Evolutionary conservation across 2,888 invertebrate species (phyloP).

Genomic region (Autographa pulchrina): DNA sequence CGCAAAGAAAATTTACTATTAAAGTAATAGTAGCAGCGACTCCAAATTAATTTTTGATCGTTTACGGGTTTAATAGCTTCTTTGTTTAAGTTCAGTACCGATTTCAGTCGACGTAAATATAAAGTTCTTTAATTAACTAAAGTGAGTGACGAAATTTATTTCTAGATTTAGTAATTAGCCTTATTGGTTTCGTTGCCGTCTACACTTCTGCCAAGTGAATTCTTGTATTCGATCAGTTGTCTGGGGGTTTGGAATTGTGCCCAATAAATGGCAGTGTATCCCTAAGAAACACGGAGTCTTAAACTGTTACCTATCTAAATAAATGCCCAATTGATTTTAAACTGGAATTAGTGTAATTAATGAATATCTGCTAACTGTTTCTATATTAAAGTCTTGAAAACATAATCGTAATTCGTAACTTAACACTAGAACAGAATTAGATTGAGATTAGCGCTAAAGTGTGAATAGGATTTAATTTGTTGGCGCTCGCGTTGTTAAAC

Average conservation of each 20-base stretch:
- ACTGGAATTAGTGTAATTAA: background rate
- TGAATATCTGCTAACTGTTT: background rate
- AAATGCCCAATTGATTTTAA: background rate
- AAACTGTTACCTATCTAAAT: background rate
- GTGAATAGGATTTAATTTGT: conserved; percentile 62
- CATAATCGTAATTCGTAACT: conserved; percentile 40
- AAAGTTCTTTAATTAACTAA: conserved; percentile 12
- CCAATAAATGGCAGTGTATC: background rate
- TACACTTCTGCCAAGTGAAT: background rate
- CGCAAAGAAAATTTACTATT: conserved; percentile 26
- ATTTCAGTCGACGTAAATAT: conserved; percentile 13
- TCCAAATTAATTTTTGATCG: conserved; percentile 35
- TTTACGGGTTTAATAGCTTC: conserved; percentile 28
- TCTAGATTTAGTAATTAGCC: background rate
- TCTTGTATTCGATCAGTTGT: conserved; percentile 1
- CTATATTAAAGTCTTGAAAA: conserved; percentile 18
- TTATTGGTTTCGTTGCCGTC: background rate
- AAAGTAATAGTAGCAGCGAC: conserved; percentile 23
- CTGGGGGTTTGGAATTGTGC: background rate
- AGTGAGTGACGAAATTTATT: background rate
- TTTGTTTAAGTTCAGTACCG: conserved; percentile 24
- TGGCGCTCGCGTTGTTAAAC: conserved; percentile 59
- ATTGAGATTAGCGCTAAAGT: conserved; percentile 56
- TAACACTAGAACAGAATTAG: conserved; percentile 48
- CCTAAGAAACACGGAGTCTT: background rate